Conservation (phyloP, 2,888 invertebrate genomes). For the Tenodera sinensis region DNA sequence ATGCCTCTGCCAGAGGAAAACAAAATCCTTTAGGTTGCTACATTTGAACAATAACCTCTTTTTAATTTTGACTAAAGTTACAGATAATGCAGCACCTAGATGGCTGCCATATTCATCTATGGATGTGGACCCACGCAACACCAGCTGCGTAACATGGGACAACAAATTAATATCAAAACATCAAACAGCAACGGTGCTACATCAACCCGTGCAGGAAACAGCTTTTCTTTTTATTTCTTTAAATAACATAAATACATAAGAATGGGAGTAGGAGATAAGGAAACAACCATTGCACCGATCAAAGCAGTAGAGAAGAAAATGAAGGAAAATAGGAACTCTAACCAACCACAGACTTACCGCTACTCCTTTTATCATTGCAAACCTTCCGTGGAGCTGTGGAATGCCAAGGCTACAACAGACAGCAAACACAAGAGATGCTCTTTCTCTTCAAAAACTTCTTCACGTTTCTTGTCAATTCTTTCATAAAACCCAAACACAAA, state of each 20-base stretch:
- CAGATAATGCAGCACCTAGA: background rate
- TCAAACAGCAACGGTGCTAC: background rate
- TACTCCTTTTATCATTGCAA: background rate
- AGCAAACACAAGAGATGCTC: background rate
- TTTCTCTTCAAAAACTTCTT: background rate
- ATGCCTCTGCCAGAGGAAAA: background rate
- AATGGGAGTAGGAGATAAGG: background rate
- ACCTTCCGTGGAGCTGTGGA: background rate
- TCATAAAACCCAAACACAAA: background rate
- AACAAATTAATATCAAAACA: background rate
- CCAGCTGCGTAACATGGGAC: background rate
- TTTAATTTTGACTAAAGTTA: background rate
- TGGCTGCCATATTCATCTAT: background rate
- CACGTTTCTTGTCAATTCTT: background rate
- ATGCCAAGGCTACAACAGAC: background rate
- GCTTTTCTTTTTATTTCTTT: background rate
- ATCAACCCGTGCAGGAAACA: background rate
- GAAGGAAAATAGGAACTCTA: background rate
- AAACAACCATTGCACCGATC: background rate
- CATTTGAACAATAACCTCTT: background rate
- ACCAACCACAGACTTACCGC: background rate
- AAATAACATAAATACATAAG: background rate
- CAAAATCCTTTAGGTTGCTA: background rate
- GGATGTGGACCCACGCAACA: background rate
- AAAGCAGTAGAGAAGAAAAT: background rate